phyloP scores from a whole-genome alignment of 2,113 vertebrate genomes.

The Epinephelus lanceolatus region DNA sequence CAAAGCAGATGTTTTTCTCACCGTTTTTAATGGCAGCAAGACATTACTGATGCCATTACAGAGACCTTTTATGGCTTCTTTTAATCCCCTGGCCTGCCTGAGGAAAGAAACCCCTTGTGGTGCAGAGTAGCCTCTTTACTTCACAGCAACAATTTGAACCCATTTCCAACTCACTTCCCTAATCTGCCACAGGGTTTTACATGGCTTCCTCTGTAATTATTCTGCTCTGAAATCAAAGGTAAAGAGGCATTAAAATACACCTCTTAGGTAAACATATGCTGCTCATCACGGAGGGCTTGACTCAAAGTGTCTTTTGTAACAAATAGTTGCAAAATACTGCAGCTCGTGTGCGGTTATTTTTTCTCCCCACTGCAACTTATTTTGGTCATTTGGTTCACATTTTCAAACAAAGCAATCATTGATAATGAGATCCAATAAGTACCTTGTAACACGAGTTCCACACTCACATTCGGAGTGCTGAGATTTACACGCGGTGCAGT shows the following conservation, averaged over 20 bases:
- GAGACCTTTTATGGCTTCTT: slow-evolving; percentile 96
- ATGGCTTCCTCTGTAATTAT: slow-evolving; percentile 86
- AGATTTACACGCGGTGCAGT: slow-evolving; percentile 51
- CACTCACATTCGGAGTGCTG: slow-evolving; percentile 5
- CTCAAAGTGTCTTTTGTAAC: slow-evolving; percentile 49
- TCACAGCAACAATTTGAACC: slow-evolving; percentile 94
- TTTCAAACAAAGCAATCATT: slow-evolving; percentile 51
- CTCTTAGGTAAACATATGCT: slow-evolving; percentile 88
- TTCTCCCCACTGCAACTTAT: slow-evolving; percentile 14
- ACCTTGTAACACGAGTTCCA: slow-evolving; percentile 13
- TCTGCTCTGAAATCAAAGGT: slow-evolving; percentile 84
- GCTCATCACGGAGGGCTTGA: slow-evolving; percentile 49
- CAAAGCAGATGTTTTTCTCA: slow-evolving; percentile 87
- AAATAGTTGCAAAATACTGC: slow-evolving; percentile 28
- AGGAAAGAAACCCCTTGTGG: slow-evolving; percentile 94
- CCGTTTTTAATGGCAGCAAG: slow-evolving; percentile 83
- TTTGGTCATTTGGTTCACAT: slow-evolving; percentile 45
- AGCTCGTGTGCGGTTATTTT: not conserved
- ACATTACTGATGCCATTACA: slow-evolving; percentile 97
- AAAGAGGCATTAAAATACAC: slow-evolving; percentile 87
- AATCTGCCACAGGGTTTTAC: slow-evolving; percentile 92
- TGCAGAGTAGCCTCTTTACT: slow-evolving; percentile 93
- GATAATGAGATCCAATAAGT: slow-evolving; percentile 49
- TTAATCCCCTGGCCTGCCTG: slow-evolving; percentile 89
- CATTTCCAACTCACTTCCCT: slow-evolving; percentile 94